phyloP scores from a whole-genome alignment of 2,888 invertebrate species.

The Tinea trinotella region DNA sequence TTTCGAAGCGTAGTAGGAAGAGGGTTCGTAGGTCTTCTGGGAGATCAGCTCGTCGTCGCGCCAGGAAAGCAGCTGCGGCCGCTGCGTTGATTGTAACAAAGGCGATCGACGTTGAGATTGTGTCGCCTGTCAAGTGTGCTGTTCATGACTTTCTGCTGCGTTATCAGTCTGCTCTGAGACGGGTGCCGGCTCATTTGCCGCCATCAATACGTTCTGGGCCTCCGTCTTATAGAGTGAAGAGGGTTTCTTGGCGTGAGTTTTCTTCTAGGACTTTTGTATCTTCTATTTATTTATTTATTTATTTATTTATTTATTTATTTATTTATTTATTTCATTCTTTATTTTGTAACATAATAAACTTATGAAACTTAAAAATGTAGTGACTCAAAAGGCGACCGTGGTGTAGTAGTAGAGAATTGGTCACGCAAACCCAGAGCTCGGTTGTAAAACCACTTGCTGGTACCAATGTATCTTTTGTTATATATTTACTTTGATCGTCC shows the following conservation, averaged over 20 bases:
- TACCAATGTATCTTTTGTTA: no score
- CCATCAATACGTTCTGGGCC: constrained; percentile 56
- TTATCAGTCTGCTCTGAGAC: constrained; percentile 54
- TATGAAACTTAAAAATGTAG: no score
- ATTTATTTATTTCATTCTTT: no score
- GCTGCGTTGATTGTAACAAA: constrained; percentile 23
- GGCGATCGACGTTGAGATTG: constrained; percentile 24
- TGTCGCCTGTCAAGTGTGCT: constrained; percentile 50
- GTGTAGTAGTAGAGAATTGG: no score
- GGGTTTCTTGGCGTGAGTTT: constrained; percentile 65
- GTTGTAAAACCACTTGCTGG: no score
- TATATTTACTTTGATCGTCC: no score
- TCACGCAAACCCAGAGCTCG: no score
- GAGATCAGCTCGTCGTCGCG: constrained; percentile 39
- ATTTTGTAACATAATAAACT: no score
- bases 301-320: no score
- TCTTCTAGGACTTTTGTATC: constrained; percentile 18
- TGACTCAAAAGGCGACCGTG: no score
- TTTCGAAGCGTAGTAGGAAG: background rate
- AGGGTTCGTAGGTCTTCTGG: constrained; percentile 36
- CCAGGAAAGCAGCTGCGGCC: constrained; percentile 33
- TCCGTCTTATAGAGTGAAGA: constrained; percentile 54
- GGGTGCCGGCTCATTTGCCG: constrained; percentile 51
- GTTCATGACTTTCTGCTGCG: constrained; percentile 54
- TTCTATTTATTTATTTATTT: constrained; percentile 18